These are phyloP conservation scores for Halictus ligatus DNA, from an alignment of 2,888 invertebrate genomes.

Conservation along the genomic window DNA sequence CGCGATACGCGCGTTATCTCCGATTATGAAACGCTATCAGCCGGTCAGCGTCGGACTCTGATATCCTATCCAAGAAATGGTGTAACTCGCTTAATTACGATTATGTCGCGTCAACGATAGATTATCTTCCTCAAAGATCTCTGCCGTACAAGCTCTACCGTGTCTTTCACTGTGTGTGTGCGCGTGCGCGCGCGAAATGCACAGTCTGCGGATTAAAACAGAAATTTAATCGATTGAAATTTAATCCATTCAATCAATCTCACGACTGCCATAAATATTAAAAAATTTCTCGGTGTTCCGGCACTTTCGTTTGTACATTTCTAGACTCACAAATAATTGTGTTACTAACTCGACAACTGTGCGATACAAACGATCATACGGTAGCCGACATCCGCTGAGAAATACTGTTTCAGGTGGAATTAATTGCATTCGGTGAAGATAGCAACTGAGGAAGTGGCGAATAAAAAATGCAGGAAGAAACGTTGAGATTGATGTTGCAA, in stretches of 20 bases:
- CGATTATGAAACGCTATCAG: slow-evolving; percentile 25
- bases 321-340: background rate
- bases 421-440: background rate
- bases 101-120: background rate
- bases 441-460: background rate
- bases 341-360: background rate
- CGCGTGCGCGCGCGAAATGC: no score
- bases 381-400: background rate
- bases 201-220: no score
- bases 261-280: no score
- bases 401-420: background rate
- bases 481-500: background rate
- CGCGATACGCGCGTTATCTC: slow-evolving; percentile 11
- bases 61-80: background rate
- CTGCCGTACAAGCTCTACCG: no score
- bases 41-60: background rate
- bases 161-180: no score
- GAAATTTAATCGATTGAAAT: no score
- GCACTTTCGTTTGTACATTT: background rate
- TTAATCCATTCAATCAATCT: no score
- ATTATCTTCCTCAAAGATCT: background rate
- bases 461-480: background rate
- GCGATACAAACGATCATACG: background rate
- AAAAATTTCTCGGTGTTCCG: background rate
- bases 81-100: background rate